phyloP scores from a whole-genome alignment of 2,113 vertebrate genomes.

The Numida meleagris region DNA sequence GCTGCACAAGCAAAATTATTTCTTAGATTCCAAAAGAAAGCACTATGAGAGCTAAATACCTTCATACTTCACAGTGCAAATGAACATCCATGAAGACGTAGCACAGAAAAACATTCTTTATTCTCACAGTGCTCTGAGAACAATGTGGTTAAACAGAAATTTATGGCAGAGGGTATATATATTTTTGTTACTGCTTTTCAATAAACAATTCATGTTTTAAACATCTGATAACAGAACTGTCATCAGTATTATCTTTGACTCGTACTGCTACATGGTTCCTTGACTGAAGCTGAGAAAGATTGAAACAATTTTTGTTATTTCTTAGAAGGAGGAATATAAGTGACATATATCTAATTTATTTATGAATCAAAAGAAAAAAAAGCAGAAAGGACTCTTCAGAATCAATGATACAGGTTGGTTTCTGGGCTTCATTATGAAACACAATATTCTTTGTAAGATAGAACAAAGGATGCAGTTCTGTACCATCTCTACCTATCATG shows the following conservation, averaged over 20 bases:
- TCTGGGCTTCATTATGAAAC: neutral
- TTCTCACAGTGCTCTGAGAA: neutral
- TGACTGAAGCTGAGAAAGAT: neutral
- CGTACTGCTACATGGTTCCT: neutral
- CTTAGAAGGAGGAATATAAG: neutral
- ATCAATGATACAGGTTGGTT: neutral
- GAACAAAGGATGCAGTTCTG: neutral
- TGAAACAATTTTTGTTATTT: neutral
- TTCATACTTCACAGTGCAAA: neutral
- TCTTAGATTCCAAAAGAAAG: neutral
- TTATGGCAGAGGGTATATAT: neutral
- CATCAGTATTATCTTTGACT: neutral
- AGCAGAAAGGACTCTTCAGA: neutral
- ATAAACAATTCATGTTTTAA: neutral
- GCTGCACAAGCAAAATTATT: neutral
- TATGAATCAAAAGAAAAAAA: neutral
- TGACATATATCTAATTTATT: neutral
- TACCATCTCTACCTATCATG: neutral
- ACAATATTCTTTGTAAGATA: neutral
- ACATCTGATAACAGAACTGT: neutral
- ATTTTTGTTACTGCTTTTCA: neutral
- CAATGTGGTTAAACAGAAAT: neutral
- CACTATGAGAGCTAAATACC: neutral
- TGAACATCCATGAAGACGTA: neutral
- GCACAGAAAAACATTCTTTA: neutral